A percentile compares a stretch with the other conserved stretches of the same genome.
Evolutionary conservation across 1,140 invertebrate species (phyloP).

Genomic region (Whitmania pigra): DNA sequence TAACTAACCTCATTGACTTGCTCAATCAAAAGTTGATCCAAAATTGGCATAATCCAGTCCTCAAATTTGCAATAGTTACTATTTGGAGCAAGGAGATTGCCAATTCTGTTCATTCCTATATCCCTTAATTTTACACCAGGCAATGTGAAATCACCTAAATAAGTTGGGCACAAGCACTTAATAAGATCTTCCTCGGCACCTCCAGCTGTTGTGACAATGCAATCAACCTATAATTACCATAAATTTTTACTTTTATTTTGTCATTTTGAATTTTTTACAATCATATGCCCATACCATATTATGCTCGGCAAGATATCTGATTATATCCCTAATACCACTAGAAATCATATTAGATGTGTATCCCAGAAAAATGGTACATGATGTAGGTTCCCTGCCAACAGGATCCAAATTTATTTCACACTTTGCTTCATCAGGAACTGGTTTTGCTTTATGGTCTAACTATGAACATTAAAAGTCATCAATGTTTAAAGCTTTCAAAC

Average conservation of each 20-base stretch:
- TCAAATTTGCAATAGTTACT: slow-evolving; percentile 97
- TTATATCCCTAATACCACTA: slow-evolving; percentile 78
- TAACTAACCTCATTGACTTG: slow-evolving; percentile 53
- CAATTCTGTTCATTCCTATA: slow-evolving; percentile 87
- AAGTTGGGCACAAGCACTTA: slow-evolving; percentile 90
- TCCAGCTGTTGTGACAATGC: slow-evolving; percentile 90
- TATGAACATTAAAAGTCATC: slow-evolving; percentile 25
- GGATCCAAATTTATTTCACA: slow-evolving; percentile 34
- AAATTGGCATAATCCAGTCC: slow-evolving; percentile 88
- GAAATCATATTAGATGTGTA: slow-evolving; percentile 97
- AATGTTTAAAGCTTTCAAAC: not conserved
- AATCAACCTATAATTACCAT: slow-evolving; percentile 59
- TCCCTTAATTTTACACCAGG: slow-evolving; percentile 58
- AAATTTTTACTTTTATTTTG: not conserved
- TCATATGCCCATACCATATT: slow-evolving; percentile 50
- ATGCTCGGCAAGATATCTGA: slow-evolving; percentile 69
- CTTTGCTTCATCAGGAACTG: slow-evolving; percentile 28
- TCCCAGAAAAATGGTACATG: slow-evolving; percentile 90
- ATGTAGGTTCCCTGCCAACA: slow-evolving; percentile 30
- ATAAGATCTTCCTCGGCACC: slow-evolving; percentile 98
- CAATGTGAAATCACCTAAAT: slow-evolving; percentile 76
- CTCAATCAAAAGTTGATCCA: slow-evolving; percentile 79
- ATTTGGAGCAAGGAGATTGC: slow-evolving; percentile 94
- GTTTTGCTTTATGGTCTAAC: slow-evolving; percentile 36
- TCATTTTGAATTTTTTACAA: not conserved